Evolutionary conservation across 2,888 invertebrate genomes (phyloP).

Genomic region (Tanypteryx hageni): DNA sequence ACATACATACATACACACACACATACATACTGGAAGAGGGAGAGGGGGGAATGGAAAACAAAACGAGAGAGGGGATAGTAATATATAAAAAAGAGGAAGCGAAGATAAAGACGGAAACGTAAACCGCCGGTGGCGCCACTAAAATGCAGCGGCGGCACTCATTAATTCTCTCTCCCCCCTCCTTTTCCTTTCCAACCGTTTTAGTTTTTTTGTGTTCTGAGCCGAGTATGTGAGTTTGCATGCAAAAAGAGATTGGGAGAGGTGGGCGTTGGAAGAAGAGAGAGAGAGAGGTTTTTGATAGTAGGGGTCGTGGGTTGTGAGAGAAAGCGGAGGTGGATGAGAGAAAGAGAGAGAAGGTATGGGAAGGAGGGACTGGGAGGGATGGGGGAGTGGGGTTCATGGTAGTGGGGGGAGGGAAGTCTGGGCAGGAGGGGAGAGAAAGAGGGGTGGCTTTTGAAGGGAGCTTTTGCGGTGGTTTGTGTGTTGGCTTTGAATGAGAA

Average conservation of each 20-base stretch:
- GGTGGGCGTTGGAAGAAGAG: background rate
- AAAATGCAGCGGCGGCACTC: constrained; percentile 28
- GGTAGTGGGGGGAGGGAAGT: background rate
- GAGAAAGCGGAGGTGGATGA: background rate
- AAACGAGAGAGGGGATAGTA: background rate
- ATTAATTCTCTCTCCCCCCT: constrained; percentile 11
- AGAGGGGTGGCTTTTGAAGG: background rate
- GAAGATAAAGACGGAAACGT: constrained; percentile 32
- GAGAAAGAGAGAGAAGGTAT: background rate
- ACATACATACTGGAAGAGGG: background rate
- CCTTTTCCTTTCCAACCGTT: background rate
- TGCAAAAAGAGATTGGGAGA: constrained; percentile 29
- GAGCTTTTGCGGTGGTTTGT: constrained; percentile 16
- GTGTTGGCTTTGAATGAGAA: constrained; percentile 28
- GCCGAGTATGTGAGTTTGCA: constrained; percentile 10
- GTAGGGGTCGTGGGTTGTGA: background rate
- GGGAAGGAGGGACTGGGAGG: background rate
- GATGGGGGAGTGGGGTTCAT: background rate
- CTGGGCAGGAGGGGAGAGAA: background rate
- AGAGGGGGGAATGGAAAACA: background rate
- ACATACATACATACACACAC: background rate
- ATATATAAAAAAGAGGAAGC: background rate
- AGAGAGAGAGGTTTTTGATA: background rate
- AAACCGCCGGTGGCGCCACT: constrained; percentile 35
- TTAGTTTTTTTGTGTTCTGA: background rate